These are phyloP conservation scores for Aphidius ervi DNA, from an alignment of 1,140 invertebrate genomes.

Conservation along the genomic window DNA sequence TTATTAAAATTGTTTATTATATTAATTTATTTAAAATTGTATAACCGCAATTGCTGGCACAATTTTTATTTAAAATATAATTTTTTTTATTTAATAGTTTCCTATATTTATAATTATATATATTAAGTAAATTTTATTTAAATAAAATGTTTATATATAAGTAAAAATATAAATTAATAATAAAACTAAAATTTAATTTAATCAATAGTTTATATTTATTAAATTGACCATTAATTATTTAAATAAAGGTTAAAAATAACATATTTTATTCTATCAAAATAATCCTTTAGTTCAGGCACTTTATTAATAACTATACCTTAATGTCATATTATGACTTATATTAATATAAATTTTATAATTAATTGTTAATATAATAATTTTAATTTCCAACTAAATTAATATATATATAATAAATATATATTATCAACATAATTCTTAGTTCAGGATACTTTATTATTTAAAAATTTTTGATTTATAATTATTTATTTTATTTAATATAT, in stretches of 20 bases:
- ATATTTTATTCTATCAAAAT: conserved; percentile 4
- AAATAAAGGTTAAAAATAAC: conserved; percentile 6
- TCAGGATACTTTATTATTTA: too few species aligned
- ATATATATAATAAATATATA: too few species aligned
- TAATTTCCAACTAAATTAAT: too few species aligned
- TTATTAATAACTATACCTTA: neutral
- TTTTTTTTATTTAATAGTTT: conserved; percentile 24
- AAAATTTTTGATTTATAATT: too few species aligned
- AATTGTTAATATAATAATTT: too few species aligned
- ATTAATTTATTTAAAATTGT: conserved; percentile 35
- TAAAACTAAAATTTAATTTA: conserved; percentile 17
- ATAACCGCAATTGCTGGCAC: conserved; percentile 49
- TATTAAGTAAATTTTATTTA: conserved; percentile 14
- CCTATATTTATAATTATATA: conserved; percentile 20
- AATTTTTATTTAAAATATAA: conserved; percentile 15
- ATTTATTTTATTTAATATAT: too few species aligned
- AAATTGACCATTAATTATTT: conserved; percentile 7
- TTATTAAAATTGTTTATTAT: conserved; percentile 32
- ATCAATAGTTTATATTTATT: too few species aligned
- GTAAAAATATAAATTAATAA: conserved; percentile 20
- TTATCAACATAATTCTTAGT: too few species aligned
- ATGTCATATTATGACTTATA: too few species aligned
- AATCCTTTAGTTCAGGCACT: conserved; percentile 6
- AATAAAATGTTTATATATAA: conserved; percentile 15
- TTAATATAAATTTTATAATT: too few species aligned